These are phyloP conservation scores for Drosophila watanabei DNA, from an alignment of 1,140 invertebrate genomes.

Conservation along the genomic window DNA sequence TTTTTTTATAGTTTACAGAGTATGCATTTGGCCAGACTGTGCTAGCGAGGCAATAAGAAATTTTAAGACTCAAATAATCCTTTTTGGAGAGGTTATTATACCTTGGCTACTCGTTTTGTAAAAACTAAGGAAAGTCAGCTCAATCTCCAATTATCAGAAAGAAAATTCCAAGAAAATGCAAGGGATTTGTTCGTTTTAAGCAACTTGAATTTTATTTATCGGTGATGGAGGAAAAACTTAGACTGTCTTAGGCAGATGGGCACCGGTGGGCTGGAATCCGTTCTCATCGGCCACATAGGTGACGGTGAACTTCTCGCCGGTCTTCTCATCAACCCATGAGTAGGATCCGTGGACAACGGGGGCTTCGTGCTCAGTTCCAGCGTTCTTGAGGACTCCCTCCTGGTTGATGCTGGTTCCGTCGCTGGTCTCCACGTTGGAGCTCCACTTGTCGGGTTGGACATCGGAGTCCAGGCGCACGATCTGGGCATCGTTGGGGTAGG, in stretches of 20 bases:
- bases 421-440: conserved; percentile 84
- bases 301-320: conserved; percentile 52
- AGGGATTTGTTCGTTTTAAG: conserved; percentile 5
- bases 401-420: conserved; percentile 88
- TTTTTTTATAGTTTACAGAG: no score
- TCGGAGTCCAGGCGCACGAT: conserved; percentile 6
- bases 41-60: no score
- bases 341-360: conserved; percentile 53
- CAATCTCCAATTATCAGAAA: not conserved
- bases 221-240: conserved; percentile 24
- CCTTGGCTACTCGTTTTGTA: no score
- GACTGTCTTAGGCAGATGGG: conserved; percentile 87
- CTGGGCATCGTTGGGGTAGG: conserved; percentile 20
- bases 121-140: not conserved
- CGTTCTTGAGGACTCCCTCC: not conserved
- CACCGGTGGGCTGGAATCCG: conserved; percentile 90
- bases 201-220: conserved; percentile 12
- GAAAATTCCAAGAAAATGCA: not conserved
- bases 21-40: no score
- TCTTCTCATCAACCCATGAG: conserved; percentile 51
- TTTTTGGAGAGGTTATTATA: not conserved
- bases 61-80: not conserved
- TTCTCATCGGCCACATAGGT: conserved; percentile 86
- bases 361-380: conserved; percentile 55
- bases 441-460: conserved; percentile 22